Base-by-base conservation (phyloP, 1,140 invertebrate species). In the Calycopis cecrops region DNA sequence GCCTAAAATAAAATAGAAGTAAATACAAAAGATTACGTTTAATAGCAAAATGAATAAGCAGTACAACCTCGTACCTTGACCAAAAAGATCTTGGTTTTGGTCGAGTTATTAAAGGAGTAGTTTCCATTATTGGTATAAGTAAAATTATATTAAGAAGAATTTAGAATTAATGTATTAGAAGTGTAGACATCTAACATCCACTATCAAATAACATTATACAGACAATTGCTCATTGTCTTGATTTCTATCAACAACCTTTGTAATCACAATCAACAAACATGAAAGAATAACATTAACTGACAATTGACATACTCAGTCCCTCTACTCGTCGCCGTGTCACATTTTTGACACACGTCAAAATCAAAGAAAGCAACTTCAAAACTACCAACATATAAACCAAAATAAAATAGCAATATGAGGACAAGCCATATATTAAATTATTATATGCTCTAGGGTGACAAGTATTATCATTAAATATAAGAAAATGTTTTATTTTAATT, bases 71-170 rank as follows among this genome's bases (percentile, higher is more conserved):
- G n/a, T 76, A 88, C 85, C 84, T 84, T 74, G 79, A 82, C 84
- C 79, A 87, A 65, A 85, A 66, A 18, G 85, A 85, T 78, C 76
- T 80, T 60, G 65, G 76, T 68, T 79, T 79, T 42, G 82, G 79
- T 58, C 79, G 73, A 14, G 63, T 62, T 48, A 88, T 61, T 42
- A 88, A 67, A n/a, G 85, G 85, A 18, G 83, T 87, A 18, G 75
- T 82, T 55, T 88, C 85, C 85, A 88, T 88, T 35, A 6, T 28
- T 28, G 6, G 42, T 73, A 33, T 9, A 4, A 52, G 21, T 51
- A 44, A 42, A 52, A 48, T 40, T n/a, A 42, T 9, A 3, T 28
- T 3, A 6, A 28, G 21, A 3, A 28, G 21, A 28, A 28, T 28
- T 44, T 44, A 44, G 9, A 44, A 16, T 44, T 7, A 9, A 44